Base-by-base conservation (phyloP, 2,113 vertebrate genomes). In the Copsychus sechellarum region DNA sequence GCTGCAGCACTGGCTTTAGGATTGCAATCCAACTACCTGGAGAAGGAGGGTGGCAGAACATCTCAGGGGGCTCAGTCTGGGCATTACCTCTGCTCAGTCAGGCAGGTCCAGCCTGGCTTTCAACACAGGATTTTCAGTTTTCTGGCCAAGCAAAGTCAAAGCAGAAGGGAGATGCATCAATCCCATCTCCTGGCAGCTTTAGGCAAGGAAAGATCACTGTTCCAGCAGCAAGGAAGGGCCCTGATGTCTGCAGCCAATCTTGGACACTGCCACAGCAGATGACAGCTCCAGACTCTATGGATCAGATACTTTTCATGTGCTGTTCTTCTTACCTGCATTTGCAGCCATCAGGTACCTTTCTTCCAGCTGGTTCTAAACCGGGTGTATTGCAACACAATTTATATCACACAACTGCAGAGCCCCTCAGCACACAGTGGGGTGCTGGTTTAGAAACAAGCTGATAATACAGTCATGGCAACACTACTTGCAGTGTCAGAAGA, bases 401-500 rank as follows among this genome's bases (percentile, higher is more conserved):
- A 2, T 47, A 50, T 31, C 8, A 2, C 38, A 50, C 24, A 42
- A 34, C 28, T 42, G 47, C 22, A 8, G 47, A 76, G 73, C 26
- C 66, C 45, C 62, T 58, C 2, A 8, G 80, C 21, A 84, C 51
- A 9, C 0, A 3, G 42, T 24, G 34, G 89, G 42, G 20, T 76
- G 73, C 66, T 89, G 78, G 8, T 58, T 91, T 51, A 86, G 66
- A 85, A 95, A 88, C 14, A 82, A 92, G 76, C 79, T 95, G 91
- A 95, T 90, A 92, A 88, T 36, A 86, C 1, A 83, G 58, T 57
- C 64, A 73, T 70, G 83, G 78, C 70, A 95, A 96, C 93, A 53
- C 40, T 29, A 71, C 31, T 94, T 90, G 81, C 87, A 88, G 74
- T 91, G 95, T 82, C 92, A 89, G 81, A 87, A 89, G 58, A 77